phyloP scores from a whole-genome alignment of 2,113 vertebrate species.

The Lophura nycthemera region DNA sequence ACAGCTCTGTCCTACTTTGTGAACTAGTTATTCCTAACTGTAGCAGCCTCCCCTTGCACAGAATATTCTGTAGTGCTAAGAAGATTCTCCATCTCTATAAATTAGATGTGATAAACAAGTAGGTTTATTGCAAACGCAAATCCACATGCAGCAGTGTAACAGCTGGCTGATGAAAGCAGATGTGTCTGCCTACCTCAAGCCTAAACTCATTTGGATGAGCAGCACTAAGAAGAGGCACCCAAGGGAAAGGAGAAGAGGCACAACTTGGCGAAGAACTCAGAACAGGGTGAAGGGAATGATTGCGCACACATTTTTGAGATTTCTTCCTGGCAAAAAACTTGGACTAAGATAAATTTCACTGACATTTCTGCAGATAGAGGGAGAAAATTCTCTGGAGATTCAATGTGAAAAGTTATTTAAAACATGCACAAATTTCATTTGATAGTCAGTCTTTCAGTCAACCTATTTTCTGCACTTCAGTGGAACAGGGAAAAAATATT shows the following conservation, averaged over 20 bases:
- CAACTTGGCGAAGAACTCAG: background rate
- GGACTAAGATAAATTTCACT: constrained; percentile 28
- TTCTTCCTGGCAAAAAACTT: constrained; percentile 2
- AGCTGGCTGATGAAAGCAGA: background rate
- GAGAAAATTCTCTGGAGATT: constrained; percentile 39
- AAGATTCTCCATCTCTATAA: constrained; percentile 16
- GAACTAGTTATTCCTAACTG: constrained; percentile 51
- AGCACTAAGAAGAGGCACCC: background rate
- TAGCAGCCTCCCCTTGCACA: constrained; percentile 36
- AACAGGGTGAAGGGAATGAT: background rate
- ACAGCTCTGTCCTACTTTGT: constrained; percentile 59
- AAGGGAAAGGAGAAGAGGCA: background rate
- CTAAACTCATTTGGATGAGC: background rate
- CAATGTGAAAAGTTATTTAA: constrained; percentile 60
- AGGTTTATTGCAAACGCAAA: constrained; percentile 16
- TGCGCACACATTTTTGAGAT: constrained; percentile 8
- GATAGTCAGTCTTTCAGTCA: constrained; percentile 47
- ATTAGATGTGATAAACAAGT: background rate
- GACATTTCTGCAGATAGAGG: constrained; percentile 42
- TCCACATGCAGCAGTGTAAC: background rate
- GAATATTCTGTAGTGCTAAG: constrained; percentile 67
- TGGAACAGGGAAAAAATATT: background rate
- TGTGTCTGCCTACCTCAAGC: background rate
- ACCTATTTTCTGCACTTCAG: constrained; percentile 26
- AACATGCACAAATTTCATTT: constrained; percentile 43